Evolutionary conservation across 2,888 invertebrate species (phyloP), one percentile per base, ranked within the genome.

Genomic region (Cistogaster globosa): DNA sequence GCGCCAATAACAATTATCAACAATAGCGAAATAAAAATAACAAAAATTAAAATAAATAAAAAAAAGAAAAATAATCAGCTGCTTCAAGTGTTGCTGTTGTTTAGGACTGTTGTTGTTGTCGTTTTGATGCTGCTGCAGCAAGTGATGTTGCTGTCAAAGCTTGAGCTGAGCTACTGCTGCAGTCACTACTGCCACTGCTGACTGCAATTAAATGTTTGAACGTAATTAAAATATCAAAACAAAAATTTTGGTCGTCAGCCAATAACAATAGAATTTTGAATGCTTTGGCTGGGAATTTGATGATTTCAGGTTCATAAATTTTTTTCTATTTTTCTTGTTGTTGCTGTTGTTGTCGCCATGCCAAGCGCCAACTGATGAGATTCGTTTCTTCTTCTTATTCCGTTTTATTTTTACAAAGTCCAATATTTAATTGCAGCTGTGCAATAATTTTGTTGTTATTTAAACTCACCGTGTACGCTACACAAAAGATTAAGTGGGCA

Each of bases 171-270:
- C 12, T 32, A 58, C 57, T 18, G 48, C 36, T 8, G 60, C 51
- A 51, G 36, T 51, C 2, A 20, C 22, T 22, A 60, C 74, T 53
- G 65, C 53, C 22, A 38, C 58, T 51, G 22, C 14, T n/a, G 53
- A 36, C 53, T 75, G 60, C 53, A 32, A 18, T 62, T 80, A 60
- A 71, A 78, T 75, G 55, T 60, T 69, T 86, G 75, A 76, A 84
- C 63, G 87, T 84, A 87, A 89, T 88, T 88, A 88, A 88, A 86
- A 86, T 87, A 84, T 87, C 87, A 88, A 82, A 65, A 82, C 68
- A 75, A 75, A 78, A 88, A 62, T 83, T 76, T 85, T 88, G 84
- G 79, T 76, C 88, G 88, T 88, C 88, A 89, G 89, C 90, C 89
- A 90, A 88, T 87, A 86, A 78, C 86, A 82, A 84, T 45, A 86